Evolutionary conservation across 1,140 invertebrate genomes (phyloP), one percentile per base, ranked within the genome.

Genomic region (Drosophila obscura): DNA sequence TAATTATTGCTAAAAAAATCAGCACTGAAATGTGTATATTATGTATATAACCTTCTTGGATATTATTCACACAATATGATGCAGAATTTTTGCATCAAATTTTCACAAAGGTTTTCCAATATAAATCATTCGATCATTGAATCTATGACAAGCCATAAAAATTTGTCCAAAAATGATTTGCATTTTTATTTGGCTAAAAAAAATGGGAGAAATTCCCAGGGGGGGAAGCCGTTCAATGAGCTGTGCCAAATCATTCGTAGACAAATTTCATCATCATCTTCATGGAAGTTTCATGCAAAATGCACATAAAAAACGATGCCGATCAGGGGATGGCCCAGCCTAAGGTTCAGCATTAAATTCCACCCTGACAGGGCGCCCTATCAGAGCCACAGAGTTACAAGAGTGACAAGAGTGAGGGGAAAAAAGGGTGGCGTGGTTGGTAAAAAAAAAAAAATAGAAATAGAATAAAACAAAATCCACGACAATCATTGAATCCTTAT

Each of bases 401-500:
- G 8, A n/a, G 7, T 8, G 11, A 24, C 2, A 24, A 4, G 41
- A 28, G 28, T 4, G 31, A 35, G 35, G 35, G 35, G 11, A 26
- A 59, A 72, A 88, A 88, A 63, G 82, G 82, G 82, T 87, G 74
- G 77, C 69, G 19, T 44, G 31, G 24, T 57, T 24, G 39, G 24
- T 45, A 31, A 55, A 74, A 49, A 1, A 19, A 19, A 19, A 19
- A 78, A 35, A 28, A 6, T 28, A 7, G 26, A 28, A 7, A 68
- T 58, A 45, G 48, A 56, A 64, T 69, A 71, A 77, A 61, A 73
- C 53, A 64, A 72, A 77, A 80, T 87, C 82, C 56, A 82, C 64
- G 83, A 77, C 76, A 88, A 89, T 88, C 84, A 88, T 88, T 88
- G 83, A 88, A 88, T 88, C 84, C 83, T 83, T 88, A 88, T 88